These are phyloP conservation scores for Drosophila paramelanica DNA, from an alignment of 2,888 invertebrate species.

Conservation along the genomic window DNA sequence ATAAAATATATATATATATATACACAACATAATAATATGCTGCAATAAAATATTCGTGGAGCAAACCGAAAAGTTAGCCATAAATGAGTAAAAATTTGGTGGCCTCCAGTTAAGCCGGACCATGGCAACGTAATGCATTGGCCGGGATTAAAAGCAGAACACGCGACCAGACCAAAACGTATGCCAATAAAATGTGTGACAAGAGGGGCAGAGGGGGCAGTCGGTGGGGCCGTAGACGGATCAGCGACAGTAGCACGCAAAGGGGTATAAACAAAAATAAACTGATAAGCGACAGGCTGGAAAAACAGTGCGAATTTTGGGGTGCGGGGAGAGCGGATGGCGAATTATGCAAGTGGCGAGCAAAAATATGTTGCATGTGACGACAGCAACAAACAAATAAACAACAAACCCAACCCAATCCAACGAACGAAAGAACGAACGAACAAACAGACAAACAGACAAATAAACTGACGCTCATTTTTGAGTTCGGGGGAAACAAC, in stretches of 20 bases:
- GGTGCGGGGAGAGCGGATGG: constrained; percentile 2
- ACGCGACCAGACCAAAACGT: constrained; percentile 54
- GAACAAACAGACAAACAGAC: constrained; percentile 43
- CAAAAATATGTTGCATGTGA: constrained; percentile 74
- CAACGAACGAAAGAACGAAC: constrained; percentile 13
- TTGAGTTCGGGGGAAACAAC: constrained; percentile 25
- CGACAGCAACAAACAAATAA: constrained; percentile 68
- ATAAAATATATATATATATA: not conserved
- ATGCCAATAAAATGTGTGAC: constrained; percentile 53
- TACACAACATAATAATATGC: constrained; percentile 44
- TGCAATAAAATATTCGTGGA: constrained; percentile 39
- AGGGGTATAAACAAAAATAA: constrained; percentile 69
- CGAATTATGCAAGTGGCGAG: constrained; percentile 53
- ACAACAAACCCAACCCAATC: constrained; percentile 49
- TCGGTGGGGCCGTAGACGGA: constrained; percentile 30
- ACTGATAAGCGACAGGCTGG: constrained; percentile 72
- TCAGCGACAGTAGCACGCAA: constrained; percentile 62
- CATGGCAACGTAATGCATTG: constrained; percentile 63
- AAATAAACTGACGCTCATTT: constrained; percentile 63
- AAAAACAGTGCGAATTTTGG: constrained; percentile 56
- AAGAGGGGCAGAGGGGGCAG: not conserved
- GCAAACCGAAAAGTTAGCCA: constrained; percentile 37
- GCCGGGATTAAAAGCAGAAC: constrained; percentile 61
- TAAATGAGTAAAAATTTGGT: constrained; percentile 57
- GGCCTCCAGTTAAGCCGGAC: constrained; percentile 42